These are phyloP conservation scores for Urocyon cinereoargenteus DNA, from an alignment of 2,797 vertebrate species.

Conservation along the genomic window DNA sequence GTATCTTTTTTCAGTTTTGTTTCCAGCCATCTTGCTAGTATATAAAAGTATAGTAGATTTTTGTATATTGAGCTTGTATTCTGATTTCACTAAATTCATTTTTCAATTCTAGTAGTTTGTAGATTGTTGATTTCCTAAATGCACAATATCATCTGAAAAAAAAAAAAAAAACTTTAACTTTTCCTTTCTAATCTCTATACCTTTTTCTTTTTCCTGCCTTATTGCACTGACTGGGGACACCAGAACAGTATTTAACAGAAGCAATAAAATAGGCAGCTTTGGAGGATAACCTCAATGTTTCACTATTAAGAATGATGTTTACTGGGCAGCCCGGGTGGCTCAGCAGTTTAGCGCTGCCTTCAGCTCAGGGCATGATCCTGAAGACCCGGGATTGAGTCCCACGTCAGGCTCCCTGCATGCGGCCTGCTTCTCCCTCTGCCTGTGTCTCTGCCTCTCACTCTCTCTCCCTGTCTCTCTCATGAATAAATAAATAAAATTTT, in stretches of 20 bases:
- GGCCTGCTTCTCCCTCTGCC: too few species aligned
- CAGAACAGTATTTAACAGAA: conserved; percentile 11
- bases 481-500: too few species aligned
- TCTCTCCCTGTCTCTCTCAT: too few species aligned
- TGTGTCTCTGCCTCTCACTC: too few species aligned
- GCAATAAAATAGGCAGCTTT: not conserved
- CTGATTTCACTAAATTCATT: conserved; percentile 21
- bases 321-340: not conserved
- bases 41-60: not conserved
- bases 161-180: not conserved
- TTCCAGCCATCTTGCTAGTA: not conserved
- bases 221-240: not conserved
- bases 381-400: too few species aligned
- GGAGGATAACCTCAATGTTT: not conserved
- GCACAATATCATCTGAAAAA: not conserved
- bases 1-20: not conserved
- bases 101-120: not conserved
- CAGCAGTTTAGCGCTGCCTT: too few species aligned
- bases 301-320: not conserved
- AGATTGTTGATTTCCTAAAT: conserved; percentile 1
- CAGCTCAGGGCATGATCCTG: too few species aligned
- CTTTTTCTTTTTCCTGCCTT: conserved; percentile 61
- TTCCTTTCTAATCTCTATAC: not conserved
- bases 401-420: too few species aligned
- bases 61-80: not conserved